These are phyloP conservation scores for Linyphia triangularis DNA, from an alignment of 2,888 invertebrate species.

Conservation along the genomic window DNA sequence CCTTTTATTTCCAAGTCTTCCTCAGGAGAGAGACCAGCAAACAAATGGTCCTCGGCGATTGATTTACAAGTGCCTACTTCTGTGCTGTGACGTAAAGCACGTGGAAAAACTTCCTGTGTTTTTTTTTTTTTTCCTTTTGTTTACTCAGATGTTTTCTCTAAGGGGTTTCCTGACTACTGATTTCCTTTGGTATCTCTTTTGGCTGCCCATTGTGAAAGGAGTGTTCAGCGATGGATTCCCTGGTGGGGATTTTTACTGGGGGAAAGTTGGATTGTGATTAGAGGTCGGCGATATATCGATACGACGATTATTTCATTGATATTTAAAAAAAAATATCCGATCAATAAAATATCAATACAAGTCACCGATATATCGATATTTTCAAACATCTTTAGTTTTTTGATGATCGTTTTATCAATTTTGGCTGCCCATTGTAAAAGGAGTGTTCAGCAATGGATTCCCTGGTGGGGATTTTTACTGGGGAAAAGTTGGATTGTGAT, in stretches of 20 bases:
- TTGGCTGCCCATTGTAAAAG: no score
- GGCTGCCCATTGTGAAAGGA: not conserved
- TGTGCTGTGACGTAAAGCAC: constrained; percentile 37
- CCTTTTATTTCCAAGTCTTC: not conserved
- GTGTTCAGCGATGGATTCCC: not conserved
- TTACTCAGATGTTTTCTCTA: not conserved
- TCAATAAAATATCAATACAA: no score
- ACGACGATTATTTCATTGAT: no score
- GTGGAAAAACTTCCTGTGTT: constrained; percentile 57
- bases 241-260: not conserved
- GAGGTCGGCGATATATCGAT: no score
- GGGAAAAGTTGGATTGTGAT: no score
- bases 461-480: no score
- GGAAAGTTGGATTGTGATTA: no score
- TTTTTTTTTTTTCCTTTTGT: not conserved
- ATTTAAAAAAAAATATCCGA: no score
- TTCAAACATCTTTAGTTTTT: no score
- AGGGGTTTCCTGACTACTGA: not conserved
- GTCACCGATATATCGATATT: no score
- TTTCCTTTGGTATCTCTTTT: not conserved
- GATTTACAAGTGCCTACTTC: constrained; percentile 26
- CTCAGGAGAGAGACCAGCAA: not conserved
- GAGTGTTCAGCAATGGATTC: no score
- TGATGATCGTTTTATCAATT: no score
- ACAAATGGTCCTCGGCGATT: constrained; percentile 15